Evolutionary conservation across 2,113 vertebrate species (phyloP).

Genomic region (Rhipidura dahli): DNA sequence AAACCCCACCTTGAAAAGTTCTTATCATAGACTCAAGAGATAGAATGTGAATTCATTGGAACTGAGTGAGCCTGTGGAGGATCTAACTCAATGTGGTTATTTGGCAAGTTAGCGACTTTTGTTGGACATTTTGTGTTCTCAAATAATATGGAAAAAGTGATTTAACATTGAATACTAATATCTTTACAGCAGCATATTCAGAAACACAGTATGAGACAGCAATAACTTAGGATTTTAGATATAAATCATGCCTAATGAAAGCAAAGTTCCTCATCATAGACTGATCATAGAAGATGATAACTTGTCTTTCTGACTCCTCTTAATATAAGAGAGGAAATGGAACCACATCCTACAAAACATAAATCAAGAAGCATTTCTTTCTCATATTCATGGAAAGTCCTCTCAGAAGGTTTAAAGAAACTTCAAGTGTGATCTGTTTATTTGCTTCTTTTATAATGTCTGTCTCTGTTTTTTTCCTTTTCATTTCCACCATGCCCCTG

Average conservation of each 20-base stretch:
- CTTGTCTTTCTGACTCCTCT: background rate
- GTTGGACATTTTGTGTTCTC: background rate
- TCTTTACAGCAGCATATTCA: background rate
- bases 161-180: background rate
- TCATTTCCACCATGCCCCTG: background rate
- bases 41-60: background rate
- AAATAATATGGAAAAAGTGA: background rate
- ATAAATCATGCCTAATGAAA: background rate
- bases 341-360: background rate
- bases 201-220: background rate
- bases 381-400: background rate
- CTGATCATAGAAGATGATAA: background rate
- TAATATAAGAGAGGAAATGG: background rate
- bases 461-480: background rate
- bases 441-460: background rate
- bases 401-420: background rate
- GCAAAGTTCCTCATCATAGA: background rate
- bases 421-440: background rate
- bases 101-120: background rate
- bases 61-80: background rate
- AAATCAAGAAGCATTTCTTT: slow-evolving; percentile 25
- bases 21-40: background rate
- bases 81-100: background rate
- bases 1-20: fast-evolving
- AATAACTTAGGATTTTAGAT: background rate